phyloP scores from a whole-genome alignment of 2,797 vertebrate genomes.

The Muscicapa comitata region DNA sequence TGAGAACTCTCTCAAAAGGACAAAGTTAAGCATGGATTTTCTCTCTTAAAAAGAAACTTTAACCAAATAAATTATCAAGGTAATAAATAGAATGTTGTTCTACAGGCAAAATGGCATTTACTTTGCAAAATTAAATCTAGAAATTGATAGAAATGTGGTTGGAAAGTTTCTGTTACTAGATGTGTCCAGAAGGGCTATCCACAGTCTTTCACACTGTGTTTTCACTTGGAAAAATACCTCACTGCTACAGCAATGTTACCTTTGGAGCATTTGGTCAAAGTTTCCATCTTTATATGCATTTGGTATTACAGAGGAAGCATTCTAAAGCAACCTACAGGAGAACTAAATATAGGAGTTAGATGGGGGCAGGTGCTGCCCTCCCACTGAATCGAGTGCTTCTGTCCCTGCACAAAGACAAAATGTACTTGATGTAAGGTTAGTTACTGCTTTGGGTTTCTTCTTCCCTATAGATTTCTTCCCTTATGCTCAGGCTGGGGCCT shows the following conservation, averaged over 20 bases:
- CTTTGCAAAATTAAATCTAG: background rate
- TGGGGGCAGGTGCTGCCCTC: constrained; percentile 42
- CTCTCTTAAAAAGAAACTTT: background rate
- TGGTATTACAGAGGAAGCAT: background rate
- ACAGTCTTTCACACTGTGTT: background rate
- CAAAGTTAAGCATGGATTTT: background rate
- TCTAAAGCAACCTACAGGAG: constrained; percentile 25
- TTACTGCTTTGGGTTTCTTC: background rate
- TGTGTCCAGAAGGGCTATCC: background rate
- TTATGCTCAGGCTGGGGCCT: rapidly evolving
- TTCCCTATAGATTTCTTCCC: background rate
- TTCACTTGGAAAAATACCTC: background rate
- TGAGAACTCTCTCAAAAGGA: background rate
- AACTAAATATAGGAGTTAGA: constrained; percentile 29
- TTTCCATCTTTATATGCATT: background rate
- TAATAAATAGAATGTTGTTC: background rate
- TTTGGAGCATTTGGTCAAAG: background rate
- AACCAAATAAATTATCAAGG: background rate
- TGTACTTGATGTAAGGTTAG: background rate
- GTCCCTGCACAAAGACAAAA: background rate
- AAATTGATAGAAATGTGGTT: background rate
- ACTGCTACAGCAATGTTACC: background rate
- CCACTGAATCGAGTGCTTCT: constrained; percentile 13
- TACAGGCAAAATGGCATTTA: background rate
- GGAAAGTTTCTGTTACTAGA: background rate